Percentiles rank a stretch among this genome's conserved stretches.
These are phyloP conservation scores for Thryonomys swinderianus DNA, from an alignment of 2,113 vertebrate genomes.

Conservation along the genomic window DNA sequence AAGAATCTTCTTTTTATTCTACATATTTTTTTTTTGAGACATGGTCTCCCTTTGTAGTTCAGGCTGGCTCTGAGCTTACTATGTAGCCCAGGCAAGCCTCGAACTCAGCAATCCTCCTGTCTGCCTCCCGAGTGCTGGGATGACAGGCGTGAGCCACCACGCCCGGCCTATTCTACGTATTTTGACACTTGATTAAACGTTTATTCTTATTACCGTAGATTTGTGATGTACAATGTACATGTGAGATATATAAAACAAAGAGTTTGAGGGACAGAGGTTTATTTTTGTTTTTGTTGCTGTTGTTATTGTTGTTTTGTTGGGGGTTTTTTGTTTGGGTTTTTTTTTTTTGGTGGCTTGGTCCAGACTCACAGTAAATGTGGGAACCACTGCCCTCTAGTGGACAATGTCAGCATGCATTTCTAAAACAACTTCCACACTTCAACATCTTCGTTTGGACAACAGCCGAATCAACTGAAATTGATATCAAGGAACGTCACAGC, in stretches of 20 bases:
- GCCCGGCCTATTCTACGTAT: too few species aligned
- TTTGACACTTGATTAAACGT: background rate
- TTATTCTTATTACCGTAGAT: background rate
- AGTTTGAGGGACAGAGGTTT: background rate
- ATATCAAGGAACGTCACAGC: background rate
- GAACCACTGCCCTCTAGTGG: constrained; percentile 75
- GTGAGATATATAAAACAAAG: background rate
- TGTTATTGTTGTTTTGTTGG: too few species aligned
- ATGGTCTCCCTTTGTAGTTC: too few species aligned
- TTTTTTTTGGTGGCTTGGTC: background rate
- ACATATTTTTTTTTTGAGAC: too few species aligned
- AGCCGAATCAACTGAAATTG: background rate
- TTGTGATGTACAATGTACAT: background rate
- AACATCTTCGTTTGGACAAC: background rate
- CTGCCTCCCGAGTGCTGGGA: too few species aligned
- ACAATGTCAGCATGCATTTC: background rate
- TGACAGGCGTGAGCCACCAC: too few species aligned
- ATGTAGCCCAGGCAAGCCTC: too few species aligned
- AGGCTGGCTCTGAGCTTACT: too few species aligned
- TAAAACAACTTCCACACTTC: background rate
- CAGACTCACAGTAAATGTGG: background rate
- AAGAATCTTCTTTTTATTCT: background rate
- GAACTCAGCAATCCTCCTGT: too few species aligned
- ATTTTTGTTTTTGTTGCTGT: background rate
- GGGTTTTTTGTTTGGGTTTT: background rate